Percentiles rank a stretch among this genome's conserved stretches.
These are phyloP conservation scores for Dromiciops gliroides DNA, from an alignment of 2,113 vertebrate genomes.

Conservation along the genomic window DNA sequence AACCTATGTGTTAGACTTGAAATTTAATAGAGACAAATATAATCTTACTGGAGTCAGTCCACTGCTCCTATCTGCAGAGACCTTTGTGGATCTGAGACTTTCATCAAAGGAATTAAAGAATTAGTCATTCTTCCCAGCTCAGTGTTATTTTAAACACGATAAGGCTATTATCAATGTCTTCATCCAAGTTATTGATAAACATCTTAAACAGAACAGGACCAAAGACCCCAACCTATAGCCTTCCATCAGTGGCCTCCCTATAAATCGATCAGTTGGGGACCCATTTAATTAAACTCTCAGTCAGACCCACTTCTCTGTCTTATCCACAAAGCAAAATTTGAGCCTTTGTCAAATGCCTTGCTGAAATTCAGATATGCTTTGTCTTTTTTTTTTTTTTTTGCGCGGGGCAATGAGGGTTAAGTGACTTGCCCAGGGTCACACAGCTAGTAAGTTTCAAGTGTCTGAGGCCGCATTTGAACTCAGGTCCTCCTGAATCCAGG, in stretches of 20 bases:
- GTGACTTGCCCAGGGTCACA: too few relatives aligned
- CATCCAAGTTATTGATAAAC: neutral
- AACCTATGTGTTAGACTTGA: neutral
- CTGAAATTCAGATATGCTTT: neutral
- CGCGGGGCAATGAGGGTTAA: too few relatives aligned
- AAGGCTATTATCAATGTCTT: neutral
- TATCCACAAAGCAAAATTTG: neutral
- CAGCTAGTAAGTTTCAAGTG: too few relatives aligned
- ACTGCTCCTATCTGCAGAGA: neutral
- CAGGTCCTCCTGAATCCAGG: too few relatives aligned
- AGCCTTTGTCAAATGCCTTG: neutral
- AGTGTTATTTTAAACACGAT: neutral
- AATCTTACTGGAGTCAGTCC: neutral
- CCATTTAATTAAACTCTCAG: neutral
- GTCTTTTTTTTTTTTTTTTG: too few relatives aligned
- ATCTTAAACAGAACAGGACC: neutral
- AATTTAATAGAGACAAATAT: neutral
- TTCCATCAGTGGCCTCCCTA: neutral
- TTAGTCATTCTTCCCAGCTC: neutral
- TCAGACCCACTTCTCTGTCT: neutral
- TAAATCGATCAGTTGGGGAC: neutral
- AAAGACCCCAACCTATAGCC: neutral
- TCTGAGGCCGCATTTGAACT: too few relatives aligned
- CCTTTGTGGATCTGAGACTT: neutral
- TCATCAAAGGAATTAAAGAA: neutral